phyloP scores from a whole-genome alignment of 2,888 invertebrate genomes.

The Limnephilus rhombicus region DNA sequence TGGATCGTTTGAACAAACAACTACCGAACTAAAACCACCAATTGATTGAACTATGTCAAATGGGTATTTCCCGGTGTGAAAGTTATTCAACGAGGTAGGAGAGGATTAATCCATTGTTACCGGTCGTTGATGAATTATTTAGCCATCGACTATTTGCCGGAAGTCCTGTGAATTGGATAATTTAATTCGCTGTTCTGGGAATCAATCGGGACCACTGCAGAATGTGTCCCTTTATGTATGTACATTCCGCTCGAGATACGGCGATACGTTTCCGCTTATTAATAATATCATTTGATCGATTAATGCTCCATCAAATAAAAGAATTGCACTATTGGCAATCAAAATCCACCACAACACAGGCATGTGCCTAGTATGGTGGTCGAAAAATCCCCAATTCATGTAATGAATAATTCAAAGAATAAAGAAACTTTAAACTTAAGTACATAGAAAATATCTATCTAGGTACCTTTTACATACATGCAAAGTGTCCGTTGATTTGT shows the following conservation, averaged over 20 bases:
- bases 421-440: too few relatives aligned
- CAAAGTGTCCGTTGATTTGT: too few relatives aligned
- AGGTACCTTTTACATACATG: too few relatives aligned
- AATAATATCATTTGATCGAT: background rate
- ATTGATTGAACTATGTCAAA: background rate
- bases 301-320: background rate
- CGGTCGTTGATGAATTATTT: background rate
- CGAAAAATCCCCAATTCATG: too few relatives aligned
- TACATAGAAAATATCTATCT: too few relatives aligned
- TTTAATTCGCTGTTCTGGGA: background rate
- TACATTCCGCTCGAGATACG: background rate
- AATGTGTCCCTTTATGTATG: background rate
- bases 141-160: background rate
- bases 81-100: background rate
- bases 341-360: too few relatives aligned
- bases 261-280: background rate
- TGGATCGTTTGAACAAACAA: background rate
- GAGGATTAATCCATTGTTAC: background rate
- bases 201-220: background rate
- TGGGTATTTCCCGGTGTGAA: background rate
- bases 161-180: background rate
- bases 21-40: background rate
- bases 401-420: too few relatives aligned
- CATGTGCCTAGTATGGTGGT: too few relatives aligned
- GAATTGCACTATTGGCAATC: background rate